Base-by-base conservation (phyloP, 2,113 vertebrate genomes). In the Sinocyclocheilus grahami region DNA sequence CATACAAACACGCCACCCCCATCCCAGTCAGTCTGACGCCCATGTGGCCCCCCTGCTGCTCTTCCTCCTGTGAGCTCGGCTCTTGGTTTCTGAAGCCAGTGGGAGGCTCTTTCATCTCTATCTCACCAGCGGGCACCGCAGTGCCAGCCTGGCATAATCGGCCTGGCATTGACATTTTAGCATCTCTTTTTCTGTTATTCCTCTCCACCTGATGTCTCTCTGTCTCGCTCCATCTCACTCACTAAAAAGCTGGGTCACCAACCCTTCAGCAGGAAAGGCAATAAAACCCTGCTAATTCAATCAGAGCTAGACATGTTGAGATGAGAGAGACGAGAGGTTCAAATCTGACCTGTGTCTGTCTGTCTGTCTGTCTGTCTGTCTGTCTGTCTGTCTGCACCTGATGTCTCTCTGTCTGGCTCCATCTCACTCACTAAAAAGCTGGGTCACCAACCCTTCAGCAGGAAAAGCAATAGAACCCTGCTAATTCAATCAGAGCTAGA, bases 121-220 rank as follows among this genome's bases (percentile, higher is more conserved):
- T 60, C 85, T 72, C 30, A 81, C 85, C 83, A 80, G 78, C 42
- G 74, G 87, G 77, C 82, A 79, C 82, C 65, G 82, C 87, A 82
- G 37, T 62, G 72, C 82, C 78, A 82, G 78, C 85, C 82, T 67
- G 48, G 53, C 69, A 48, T 83, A 22, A 82, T 87, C 24, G 33
- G 37, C 77, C 77, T 88, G 78, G 72, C 87, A 72, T 65, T 85
- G 85, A 87, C 71, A 72, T 84, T 83, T 51, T 62, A 76, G 60
- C 88, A 48, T 67, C 80, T 55, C 78, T 67, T 79, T 78, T 69
- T 53, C 81, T 77, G 58, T 39, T 76, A 55, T 48, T 39, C 55
- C 83, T 18, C 16, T 86, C 78, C 78, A 85, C 87, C 60, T 87
- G 65, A 80, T 85, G 77, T 72, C 76, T 86, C 22, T 16, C 63